These are phyloP conservation scores for Ligdia adustata DNA, from an alignment of 2,888 invertebrate genomes.

Conservation along the genomic window DNA sequence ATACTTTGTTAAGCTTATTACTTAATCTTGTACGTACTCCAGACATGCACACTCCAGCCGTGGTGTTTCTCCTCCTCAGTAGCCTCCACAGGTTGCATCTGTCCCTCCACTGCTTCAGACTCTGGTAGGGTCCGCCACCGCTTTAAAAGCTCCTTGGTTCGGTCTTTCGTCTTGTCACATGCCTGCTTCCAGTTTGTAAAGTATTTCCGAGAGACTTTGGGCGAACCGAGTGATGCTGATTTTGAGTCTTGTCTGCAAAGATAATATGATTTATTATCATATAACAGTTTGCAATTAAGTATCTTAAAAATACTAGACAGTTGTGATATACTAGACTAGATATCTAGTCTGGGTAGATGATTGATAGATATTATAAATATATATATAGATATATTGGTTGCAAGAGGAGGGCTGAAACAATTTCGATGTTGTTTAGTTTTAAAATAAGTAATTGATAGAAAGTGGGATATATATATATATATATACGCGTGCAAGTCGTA, in stretches of 20 bases:
- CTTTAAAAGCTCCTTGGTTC: constrained; percentile 89
- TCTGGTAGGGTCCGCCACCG: constrained; percentile 88
- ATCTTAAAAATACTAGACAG: no score
- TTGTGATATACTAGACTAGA: no score
- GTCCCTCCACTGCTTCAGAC: constrained; percentile 65
- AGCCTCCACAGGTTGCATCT: constrained; percentile 65
- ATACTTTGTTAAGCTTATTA: no score
- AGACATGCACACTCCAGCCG: constrained; percentile 91
- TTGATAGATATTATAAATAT: no score
- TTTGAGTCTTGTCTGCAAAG: constrained; percentile 73
- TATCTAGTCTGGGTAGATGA: no score
- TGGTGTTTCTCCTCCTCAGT: constrained; percentile 77
- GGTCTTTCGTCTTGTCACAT: constrained; percentile 89
- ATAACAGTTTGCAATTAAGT: no score
- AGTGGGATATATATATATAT: no score
- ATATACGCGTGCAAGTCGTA: no score
- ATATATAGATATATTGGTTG: no score
- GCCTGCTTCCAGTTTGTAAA: constrained; percentile 90
- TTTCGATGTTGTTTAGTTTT: no score
- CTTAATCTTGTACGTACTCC: constrained; percentile 89
- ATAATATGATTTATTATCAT: background rate
- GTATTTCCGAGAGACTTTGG: constrained; percentile 88
- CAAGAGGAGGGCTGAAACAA: no score
- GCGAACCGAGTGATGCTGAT: constrained; percentile 61
- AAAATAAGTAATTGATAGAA: no score